These are phyloP conservation scores for Cylloceria caligata DNA, from an alignment of 2,888 invertebrate genomes.

Conservation along the genomic window DNA sequence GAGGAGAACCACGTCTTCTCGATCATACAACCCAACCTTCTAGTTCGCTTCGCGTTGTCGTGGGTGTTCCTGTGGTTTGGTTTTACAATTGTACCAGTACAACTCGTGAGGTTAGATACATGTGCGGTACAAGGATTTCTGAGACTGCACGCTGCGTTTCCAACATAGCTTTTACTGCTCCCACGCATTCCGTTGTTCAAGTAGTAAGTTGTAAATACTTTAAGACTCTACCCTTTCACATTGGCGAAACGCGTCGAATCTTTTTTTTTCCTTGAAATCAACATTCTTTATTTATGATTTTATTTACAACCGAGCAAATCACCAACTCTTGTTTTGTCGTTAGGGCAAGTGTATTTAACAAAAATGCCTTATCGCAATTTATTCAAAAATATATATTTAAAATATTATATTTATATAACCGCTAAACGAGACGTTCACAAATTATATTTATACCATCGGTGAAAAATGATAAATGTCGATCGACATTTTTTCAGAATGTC, in stretches of 20 bases:
- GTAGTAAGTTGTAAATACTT: conserved; percentile 29
- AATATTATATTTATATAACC: no score
- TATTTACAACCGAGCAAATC: neutral
- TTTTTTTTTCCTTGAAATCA: conserved; percentile 22
- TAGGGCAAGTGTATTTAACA: neutral
- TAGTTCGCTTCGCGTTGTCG: conserved; percentile 14
- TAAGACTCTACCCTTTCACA: conserved; percentile 3
- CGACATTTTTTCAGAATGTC: no score
- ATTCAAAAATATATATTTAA: no score
- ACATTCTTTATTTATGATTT: neutral
- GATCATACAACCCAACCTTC: conserved; percentile 14
- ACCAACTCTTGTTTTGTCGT: neutral
- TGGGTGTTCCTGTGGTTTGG: conserved; percentile 8
- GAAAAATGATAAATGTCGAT: no score
- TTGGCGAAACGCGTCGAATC: neutral
- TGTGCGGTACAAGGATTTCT: neutral
- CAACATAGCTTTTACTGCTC: conserved; percentile 1
- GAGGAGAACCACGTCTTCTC: conserved; percentile 34
- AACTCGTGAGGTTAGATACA: conserved; percentile 7
- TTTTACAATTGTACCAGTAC: conserved; percentile 29
- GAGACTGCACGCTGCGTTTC: conserved; percentile 1
- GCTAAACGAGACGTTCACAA: no score
- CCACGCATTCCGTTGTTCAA: conserved; percentile 6
- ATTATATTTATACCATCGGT: no score
- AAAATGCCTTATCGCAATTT: neutral